Base-by-base conservation (phyloP, 92 coral and sea anemone genomes). In the Porites cylindrica region DNA sequence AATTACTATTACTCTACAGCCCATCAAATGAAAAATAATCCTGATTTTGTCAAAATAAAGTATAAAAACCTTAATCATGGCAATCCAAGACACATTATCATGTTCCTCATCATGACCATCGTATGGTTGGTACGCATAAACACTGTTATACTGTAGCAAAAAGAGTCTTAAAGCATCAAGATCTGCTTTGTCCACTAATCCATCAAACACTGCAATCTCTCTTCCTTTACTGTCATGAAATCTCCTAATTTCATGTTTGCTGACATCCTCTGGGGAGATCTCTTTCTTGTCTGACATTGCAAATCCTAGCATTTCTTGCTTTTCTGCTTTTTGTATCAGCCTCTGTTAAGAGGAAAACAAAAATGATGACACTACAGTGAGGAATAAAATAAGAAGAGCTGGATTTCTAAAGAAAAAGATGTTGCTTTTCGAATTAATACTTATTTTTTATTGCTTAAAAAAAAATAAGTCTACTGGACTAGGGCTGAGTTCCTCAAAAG, bases 11-110 rank as follows among this genome's bases (percentile, higher is more conserved):
- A 66, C 20, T 12, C 12, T 26, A n/a, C 32, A 8, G 10, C 32
- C 3, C 11, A 26, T 26, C 24, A 1, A 66, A 14, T 10, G 9
- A 18, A 66, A 6, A 2, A 66, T 19, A 71, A 8, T 43, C 21
- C 11, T 8, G 21, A 71, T 71, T 19, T 1, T 71, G 11, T 14
- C 4, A 18, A 17, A 50, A 10, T 18, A 17, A 56, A n/a, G 51
- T 7, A 1, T 6, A 5, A 26, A n/a, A 18, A 96, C 99, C 96
- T 95, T 85, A 17, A 95, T 80, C 10, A 17, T n/a, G 19, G 96
- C 94, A 63, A 96, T 95, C 99, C 99, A 96, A 19, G 95, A 88
- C 14, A 96, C 99, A 60, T 96, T 96, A 51, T 96, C 99, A 84
- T 96, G 98, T 62, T 96, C 99, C 61, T 96, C 96, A 64, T 79